Evolutionary conservation across 2,113 vertebrate species (phyloP), one percentile per base, ranked within the genome.

Genomic region (Podilymbus podiceps): DNA sequence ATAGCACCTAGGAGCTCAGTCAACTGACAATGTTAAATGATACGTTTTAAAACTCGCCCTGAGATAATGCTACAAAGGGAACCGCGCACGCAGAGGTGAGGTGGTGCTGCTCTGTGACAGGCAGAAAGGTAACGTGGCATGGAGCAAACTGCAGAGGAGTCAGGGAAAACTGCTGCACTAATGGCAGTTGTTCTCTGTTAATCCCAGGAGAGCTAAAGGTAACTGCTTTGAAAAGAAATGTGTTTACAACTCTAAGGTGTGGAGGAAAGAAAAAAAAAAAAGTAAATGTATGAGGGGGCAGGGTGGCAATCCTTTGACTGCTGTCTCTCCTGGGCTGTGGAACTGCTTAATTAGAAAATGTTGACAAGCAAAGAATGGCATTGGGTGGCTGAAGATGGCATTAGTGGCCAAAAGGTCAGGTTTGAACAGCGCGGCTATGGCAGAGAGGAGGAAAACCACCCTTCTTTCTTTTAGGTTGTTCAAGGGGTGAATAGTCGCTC

Each of bases 1-100:
- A 98, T 90, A 88, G 98, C 86, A 94, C 97, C 97, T 97, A 92
- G 95, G 97, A 97, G 97, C 94, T 97, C 97, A 98, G 96, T 93
- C 95, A 93, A 64, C 90, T 95, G 88, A 59, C 94, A 77, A 28
- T 74, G 95, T 94, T 97, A 97, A 98, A 96, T 97, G 97, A 82
- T 82, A 84, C 58, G 44, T 97, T 98, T 97, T 98, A 97, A 94
- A 95, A 55, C 90, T 69, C 9, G 16, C 93, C 83, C 89, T 53
- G 90, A 76, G 95, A 81, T 85, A 92, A 95, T 6, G 23, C 75
- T 95, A 1, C 40, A 40, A 12, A 40, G 42, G 88, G 75, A 88
- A 9, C 5, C 1, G 7, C 4, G 5, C 49, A 12, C 2, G 7
- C 60, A 25, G 85, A 44, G 90, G 40, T 59, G 68, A 73, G 42